Evolutionary conservation across 2,113 vertebrate species (phyloP).

Genomic region (Hydropotes inermis): DNA sequence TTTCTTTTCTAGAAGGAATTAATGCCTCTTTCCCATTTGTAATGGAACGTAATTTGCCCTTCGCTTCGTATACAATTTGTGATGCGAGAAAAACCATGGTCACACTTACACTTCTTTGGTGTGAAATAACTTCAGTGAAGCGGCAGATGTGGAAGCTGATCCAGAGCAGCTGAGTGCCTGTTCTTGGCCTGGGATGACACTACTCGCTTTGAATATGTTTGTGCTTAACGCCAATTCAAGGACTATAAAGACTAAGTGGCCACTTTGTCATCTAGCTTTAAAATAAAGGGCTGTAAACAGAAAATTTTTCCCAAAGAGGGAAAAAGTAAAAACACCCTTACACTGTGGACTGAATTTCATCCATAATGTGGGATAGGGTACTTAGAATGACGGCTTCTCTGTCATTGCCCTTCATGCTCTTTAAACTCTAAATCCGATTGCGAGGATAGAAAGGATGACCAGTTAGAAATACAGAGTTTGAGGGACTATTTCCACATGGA

Average conservation of each 20-base stretch:
- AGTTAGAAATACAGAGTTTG: not conserved
- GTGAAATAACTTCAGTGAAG: not conserved
- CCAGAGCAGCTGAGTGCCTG: not conserved
- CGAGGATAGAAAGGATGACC: not conserved
- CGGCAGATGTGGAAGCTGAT: not conserved
- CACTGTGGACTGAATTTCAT: not conserved
- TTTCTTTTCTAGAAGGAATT: not conserved
- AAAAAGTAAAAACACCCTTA: not conserved
- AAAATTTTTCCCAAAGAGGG: not conserved
- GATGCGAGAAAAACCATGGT: not conserved
- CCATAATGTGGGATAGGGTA: not conserved
- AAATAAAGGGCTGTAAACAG: not conserved
- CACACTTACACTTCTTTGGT: not conserved
- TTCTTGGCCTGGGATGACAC: not conserved
- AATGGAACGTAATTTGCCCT: not conserved
- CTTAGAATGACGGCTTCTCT: not conserved
- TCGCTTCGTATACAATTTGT: not conserved
- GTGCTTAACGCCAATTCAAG: not conserved
- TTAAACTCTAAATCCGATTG: not conserved
- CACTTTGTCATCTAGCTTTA: not conserved
- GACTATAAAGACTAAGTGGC: not conserved
- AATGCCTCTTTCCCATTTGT: not conserved
- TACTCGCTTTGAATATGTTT: not conserved
- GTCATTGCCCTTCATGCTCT: not conserved
- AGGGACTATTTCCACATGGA: not conserved